Evolutionary conservation across 1,140 invertebrate species (phyloP).

Genomic region (Microplitis mediator): DNA sequence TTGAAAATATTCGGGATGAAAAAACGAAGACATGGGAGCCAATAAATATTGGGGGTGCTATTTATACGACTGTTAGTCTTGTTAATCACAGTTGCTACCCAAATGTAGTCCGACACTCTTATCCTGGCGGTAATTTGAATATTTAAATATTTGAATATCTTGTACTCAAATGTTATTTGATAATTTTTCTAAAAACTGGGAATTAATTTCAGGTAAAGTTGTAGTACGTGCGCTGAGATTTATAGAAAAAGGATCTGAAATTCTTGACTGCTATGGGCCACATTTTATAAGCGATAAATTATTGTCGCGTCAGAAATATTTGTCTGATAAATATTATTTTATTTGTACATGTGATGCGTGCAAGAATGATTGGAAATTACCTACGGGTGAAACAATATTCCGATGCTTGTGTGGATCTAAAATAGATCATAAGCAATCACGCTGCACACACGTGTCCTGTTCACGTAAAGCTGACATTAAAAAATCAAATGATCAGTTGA

Average conservation of each 20-base stretch:
- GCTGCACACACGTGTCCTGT: constrained; percentile 36
- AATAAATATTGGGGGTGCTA: constrained; percentile 65
- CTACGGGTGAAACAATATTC: constrained; percentile 36
- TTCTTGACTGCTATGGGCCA: constrained; percentile 69
- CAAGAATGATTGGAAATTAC: constrained; percentile 59
- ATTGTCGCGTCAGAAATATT: constrained; percentile 53
- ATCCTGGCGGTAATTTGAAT: constrained; percentile 45
- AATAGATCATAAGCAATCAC: neutral
- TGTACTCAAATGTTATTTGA: neutral
- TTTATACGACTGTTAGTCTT: constrained; percentile 69
- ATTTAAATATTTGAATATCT: constrained; percentile 1
- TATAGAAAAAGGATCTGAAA: constrained; percentile 62
- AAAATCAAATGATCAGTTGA: constrained; percentile 40
- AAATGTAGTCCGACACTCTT: constrained; percentile 65
- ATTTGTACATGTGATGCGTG: constrained; percentile 66
- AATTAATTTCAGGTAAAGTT: constrained; percentile 48
- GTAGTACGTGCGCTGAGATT: constrained; percentile 62
- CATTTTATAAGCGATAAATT: constrained; percentile 60
- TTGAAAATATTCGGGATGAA: constrained; percentile 59
- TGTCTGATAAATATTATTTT: constrained; percentile 67
- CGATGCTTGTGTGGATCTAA: constrained; percentile 37
- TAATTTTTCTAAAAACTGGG: neutral
- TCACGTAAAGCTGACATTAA: constrained; percentile 37
- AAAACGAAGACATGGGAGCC: constrained; percentile 50
- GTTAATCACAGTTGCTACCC: constrained; percentile 70